These are phyloP conservation scores for Acrobasis suavella DNA, from an alignment of 2,888 invertebrate species.

Conservation along the genomic window DNA sequence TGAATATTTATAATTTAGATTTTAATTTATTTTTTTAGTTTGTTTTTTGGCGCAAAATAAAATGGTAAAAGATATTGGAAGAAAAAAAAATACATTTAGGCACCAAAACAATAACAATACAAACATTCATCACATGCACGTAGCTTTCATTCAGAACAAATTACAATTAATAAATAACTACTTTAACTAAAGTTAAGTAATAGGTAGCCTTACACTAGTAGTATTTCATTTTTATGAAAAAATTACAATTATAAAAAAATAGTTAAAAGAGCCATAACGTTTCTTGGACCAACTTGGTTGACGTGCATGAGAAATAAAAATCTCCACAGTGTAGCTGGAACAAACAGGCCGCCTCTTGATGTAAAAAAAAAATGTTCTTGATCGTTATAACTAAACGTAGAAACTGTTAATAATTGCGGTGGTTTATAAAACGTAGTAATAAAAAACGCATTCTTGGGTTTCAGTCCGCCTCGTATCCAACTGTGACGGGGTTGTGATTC, in stretches of 20 bases:
- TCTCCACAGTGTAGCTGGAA: constrained; percentile 21
- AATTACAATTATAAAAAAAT: constrained; percentile 24
- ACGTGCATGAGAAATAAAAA: constrained; percentile 20
- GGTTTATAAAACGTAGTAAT: constrained; percentile 60
- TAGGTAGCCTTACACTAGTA: not conserved
- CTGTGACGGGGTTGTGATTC: constrained; percentile 61
- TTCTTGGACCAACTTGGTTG: constrained; percentile 26
- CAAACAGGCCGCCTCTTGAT: constrained; percentile 43
- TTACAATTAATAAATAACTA: no score
- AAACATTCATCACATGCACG: no score
- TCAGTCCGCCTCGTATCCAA: constrained; percentile 55
- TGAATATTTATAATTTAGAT: not conserved
- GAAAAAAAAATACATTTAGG: no score
- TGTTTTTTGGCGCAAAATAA: no score
- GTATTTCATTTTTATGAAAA: not conserved
- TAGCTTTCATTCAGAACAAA: no score
- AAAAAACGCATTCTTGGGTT: constrained; percentile 68
- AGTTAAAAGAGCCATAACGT: constrained; percentile 34
- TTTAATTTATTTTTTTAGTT: no score
- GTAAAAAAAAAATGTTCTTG: constrained; percentile 61
- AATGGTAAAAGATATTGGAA: no score
- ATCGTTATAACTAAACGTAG: constrained; percentile 70
- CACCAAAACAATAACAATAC: no score
- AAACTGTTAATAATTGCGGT: constrained; percentile 68
- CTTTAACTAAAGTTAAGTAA: not conserved